phyloP scores from a whole-genome alignment of 2,113 vertebrate genomes.

The Platysteira castanea region DNA sequence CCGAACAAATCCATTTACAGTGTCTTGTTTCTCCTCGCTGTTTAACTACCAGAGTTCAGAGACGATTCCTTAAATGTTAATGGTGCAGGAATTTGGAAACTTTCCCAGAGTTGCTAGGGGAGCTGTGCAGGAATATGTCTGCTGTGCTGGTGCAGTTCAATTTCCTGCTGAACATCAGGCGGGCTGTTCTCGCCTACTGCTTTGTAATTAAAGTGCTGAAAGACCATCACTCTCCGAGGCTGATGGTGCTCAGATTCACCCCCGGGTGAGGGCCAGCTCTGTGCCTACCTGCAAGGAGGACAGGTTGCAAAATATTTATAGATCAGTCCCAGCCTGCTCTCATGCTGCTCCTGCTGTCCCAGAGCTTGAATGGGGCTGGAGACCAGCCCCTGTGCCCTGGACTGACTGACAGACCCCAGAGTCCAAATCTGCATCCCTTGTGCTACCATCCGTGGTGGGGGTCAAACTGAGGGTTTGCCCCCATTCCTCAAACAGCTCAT shows the following conservation, averaged over 20 bases:
- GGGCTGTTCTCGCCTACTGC: slow-evolving; percentile 21
- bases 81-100: slow-evolving; percentile 61
- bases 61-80: slow-evolving; percentile 63
- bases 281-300: neutral
- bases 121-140: slow-evolving; percentile 21
- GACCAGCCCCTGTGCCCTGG: rapidly evolving
- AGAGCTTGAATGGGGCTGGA: rapidly evolving
- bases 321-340: neutral
- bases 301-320: neutral
- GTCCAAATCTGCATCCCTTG: neutral
- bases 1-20: slow-evolving; percentile 52
- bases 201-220: slow-evolving; percentile 48
- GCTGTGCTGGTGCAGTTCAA: slow-evolving; percentile 18
- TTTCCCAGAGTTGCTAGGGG: slow-evolving; percentile 49
- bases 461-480: neutral
- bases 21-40: slow-evolving; percentile 52
- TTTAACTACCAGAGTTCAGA: slow-evolving; percentile 38
- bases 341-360: rapidly evolving
- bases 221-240: neutral
- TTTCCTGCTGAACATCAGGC: slow-evolving; percentile 52
- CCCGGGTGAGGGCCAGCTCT: neutral
- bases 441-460: neutral
- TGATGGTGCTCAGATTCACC: neutral
- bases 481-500: rapidly evolving
- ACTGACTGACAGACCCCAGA: rapidly evolving